Evolutionary conservation across 37 sponge, comb jelly and placozoan species (phyloP).

Genomic region (Haliclona indistincta): DNA sequence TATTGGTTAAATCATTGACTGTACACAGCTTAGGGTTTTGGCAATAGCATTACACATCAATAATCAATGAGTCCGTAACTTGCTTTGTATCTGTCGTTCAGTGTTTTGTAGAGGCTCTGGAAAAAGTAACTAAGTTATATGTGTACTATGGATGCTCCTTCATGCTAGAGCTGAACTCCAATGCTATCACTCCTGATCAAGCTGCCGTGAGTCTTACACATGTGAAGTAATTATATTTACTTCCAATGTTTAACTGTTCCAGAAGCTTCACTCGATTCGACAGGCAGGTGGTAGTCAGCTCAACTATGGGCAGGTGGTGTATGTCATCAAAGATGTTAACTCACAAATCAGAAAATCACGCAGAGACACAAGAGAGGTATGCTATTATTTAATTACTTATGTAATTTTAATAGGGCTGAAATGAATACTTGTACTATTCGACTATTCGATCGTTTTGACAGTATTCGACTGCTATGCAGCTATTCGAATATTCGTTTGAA

Average conservation of each 20-base stretch:
- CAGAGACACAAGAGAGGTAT: background rate
- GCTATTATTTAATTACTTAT: background rate
- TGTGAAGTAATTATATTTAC: background rate
- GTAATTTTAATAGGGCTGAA: no score
- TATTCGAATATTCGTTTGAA: no score
- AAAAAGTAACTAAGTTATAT: slow-evolving; percentile 46
- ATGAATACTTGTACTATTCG: no score
- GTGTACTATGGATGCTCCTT: slow-evolving; percentile 42
- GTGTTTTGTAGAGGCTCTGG: slow-evolving; percentile 49
- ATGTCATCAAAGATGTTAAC: slow-evolving; percentile 54
- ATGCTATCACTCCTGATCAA: slow-evolving; percentile 4
- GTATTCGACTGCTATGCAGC: no score
- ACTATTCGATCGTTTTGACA: no score
- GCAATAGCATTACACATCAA: no score
- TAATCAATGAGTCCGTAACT: no score
- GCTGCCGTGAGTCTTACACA: background rate
- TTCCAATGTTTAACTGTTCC: background rate
- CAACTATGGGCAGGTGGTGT: slow-evolving; percentile 40
- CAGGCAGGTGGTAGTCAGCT: slow-evolving; percentile 19
- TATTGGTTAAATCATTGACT: background rate
- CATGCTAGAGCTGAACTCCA: slow-evolving; percentile 20
- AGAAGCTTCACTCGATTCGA: slow-evolving; percentile 12
- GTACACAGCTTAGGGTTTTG: no score
- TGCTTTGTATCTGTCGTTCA: no score
- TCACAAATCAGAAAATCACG: slow-evolving; percentile 30